These are phyloP conservation scores for Tapirus indicus DNA, from an alignment of 2,797 vertebrate species.

Conservation along the genomic window DNA sequence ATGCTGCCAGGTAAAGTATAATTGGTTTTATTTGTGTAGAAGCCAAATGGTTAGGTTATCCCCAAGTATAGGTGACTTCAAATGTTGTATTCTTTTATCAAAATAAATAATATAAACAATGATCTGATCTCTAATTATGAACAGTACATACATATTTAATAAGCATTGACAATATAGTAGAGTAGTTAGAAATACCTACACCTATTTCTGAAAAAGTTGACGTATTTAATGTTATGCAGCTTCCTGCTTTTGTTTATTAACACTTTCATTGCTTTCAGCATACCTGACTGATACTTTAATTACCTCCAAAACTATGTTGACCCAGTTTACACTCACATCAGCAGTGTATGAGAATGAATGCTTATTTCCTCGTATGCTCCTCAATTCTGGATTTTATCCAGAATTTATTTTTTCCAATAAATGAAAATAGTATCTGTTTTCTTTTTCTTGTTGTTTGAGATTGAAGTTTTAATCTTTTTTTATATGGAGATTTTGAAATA, in stretches of 20 bases:
- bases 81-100: background rate
- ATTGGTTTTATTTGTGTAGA: background rate
- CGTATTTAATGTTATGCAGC: background rate
- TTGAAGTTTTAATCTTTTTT: constrained; percentile 9
- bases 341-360: background rate
- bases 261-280: background rate
- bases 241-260: background rate
- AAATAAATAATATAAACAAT: background rate
- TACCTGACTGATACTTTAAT: background rate
- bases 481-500: background rate
- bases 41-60: background rate
- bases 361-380: background rate
- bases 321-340: background rate
- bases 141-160: background rate
- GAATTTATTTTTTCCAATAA: background rate
- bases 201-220: background rate
- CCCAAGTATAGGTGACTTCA: background rate
- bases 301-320: background rate
- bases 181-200: background rate
- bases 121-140: background rate
- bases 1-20: background rate
- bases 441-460: constrained; percentile 20
- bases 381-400: background rate
- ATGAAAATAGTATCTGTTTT: background rate
- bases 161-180: background rate